phyloP scores from a whole-genome alignment of 2,888 invertebrate species.

The Tridacna gigas region DNA sequence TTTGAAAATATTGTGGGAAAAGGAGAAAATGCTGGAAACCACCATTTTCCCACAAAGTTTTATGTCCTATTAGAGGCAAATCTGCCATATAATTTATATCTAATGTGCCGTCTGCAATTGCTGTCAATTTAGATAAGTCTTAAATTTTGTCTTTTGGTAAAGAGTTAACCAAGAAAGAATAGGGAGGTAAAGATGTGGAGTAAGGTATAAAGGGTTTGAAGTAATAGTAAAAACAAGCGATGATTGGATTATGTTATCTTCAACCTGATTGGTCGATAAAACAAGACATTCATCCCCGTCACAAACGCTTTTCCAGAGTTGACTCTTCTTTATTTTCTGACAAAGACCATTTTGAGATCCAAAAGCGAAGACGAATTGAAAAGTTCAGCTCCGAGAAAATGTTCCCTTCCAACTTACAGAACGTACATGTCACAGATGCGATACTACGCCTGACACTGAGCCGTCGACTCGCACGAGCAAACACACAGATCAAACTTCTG shows the following conservation, averaged over 20 bases:
- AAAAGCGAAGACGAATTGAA: neutral
- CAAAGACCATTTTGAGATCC: neutral
- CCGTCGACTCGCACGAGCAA: slow-evolving; percentile 29
- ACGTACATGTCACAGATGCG: neutral
- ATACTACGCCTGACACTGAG: slow-evolving; percentile 19
- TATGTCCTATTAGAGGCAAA: neutral
- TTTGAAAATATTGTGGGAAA: neutral
- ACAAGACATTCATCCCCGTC: neutral
- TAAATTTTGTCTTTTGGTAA: neutral
- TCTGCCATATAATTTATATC: too few species aligned
- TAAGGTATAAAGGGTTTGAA: neutral
- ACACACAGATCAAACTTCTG: slow-evolving; percentile 38
- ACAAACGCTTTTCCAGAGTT: neutral
- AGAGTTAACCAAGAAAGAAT: neutral
- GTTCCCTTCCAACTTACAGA: neutral
- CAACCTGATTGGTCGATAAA: neutral
- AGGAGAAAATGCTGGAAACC: neutral
- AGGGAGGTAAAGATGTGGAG: neutral
- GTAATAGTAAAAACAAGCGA: neutral
- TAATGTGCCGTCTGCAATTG: neutral
- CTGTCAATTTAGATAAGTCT: neutral
- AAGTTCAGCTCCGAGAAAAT: neutral
- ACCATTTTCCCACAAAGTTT: neutral
- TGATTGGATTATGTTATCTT: neutral
- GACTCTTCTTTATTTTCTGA: neutral